Base-by-base conservation (phyloP, 2,888 invertebrate genomes). In the Rhamphomyia laevipes region DNA sequence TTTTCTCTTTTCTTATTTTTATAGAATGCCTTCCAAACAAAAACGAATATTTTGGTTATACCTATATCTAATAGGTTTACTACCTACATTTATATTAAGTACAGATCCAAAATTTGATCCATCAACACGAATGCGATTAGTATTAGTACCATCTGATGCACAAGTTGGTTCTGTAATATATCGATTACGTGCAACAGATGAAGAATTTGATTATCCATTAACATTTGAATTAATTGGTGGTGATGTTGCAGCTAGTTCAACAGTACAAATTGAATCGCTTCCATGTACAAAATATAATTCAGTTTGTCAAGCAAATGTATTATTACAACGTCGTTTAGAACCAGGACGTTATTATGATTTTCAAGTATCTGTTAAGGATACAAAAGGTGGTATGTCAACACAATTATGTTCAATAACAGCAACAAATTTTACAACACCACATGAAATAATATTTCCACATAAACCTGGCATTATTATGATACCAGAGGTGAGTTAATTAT, bases 221-320 rank as follows among this genome's bases (percentile, higher is more conserved):
- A 76, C 80, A 57, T 91, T 91, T 72, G 83, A 85, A 61, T 78
- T 88, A 56, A 78, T 82, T 56, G 83, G 83, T 78, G 78, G 78
- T 67, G 83, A 83, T 78, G 78, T 78, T 67, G 80, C 82, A 62
- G 81, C 86, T 58, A 81, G 82, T 54, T 80, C 86, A 50, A 81
- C 86, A 62, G 81, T 90, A 55, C 78, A 82, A 58, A 77, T 90
- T 55, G 86, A 88, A 65, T 81, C 84, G 57, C 77, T 91, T 51
- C 87, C 89, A 44, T 91, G 91, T 73, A 84, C 85, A 51, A 77
- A 84, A 57, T 86, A 87, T 73, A 87, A 90, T 73, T 87, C 87
- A 46, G 83, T 88, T 60, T 91, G 91, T 71, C 88, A 90, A 69
- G 90, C 90, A 49, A 90, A 91, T 70, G 83, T 92, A 58, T 78